These are phyloP conservation scores for Xestia xanthographa DNA, from an alignment of 2,888 invertebrate genomes.

Conservation along the genomic window DNA sequence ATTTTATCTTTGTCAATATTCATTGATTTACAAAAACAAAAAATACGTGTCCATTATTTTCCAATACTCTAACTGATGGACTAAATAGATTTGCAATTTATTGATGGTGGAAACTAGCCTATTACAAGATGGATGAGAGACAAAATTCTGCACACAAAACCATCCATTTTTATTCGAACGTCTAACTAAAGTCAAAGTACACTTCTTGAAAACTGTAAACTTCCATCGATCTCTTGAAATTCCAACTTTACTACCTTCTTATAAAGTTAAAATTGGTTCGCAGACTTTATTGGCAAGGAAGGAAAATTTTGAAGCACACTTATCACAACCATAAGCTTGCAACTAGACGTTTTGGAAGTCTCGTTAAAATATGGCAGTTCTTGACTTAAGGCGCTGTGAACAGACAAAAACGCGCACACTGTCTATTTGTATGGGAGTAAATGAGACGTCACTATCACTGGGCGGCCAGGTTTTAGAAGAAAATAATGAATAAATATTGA, in stretches of 20 bases:
- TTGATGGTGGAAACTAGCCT: too few species aligned
- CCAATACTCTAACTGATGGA: too few species aligned
- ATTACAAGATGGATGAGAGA: background rate
- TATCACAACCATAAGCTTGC: slow-evolving; percentile 49
- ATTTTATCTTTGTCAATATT: too few species aligned
- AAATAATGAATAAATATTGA: too few species aligned
- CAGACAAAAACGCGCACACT: too few species aligned
- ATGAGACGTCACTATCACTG: too few species aligned
- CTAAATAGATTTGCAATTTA: too few species aligned
- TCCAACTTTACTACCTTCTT: slow-evolving; percentile 35
- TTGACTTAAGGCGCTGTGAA: too few species aligned
- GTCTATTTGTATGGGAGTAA: too few species aligned
- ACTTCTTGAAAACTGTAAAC: slow-evolving; percentile 25
- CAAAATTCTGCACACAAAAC: background rate
- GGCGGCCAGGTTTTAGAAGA: too few species aligned
- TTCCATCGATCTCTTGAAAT: slow-evolving; percentile 29
- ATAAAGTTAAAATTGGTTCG: slow-evolving; percentile 54
- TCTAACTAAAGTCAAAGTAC: slow-evolving; percentile 30
- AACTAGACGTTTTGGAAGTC: slow-evolving; percentile 46
- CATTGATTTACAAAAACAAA: too few species aligned
- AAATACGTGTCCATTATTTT: too few species aligned
- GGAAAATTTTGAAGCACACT: slow-evolving; percentile 53
- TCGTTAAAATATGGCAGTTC: slow-evolving; percentile 59
- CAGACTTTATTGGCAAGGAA: slow-evolving; percentile 22
- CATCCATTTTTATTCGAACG: slow-evolving; percentile 26